Percentiles rank a stretch among this genome's conserved stretches.
Evolutionary conservation across 2,888 invertebrate species (phyloP).

Genomic region (Melanchra persicariae): DNA sequence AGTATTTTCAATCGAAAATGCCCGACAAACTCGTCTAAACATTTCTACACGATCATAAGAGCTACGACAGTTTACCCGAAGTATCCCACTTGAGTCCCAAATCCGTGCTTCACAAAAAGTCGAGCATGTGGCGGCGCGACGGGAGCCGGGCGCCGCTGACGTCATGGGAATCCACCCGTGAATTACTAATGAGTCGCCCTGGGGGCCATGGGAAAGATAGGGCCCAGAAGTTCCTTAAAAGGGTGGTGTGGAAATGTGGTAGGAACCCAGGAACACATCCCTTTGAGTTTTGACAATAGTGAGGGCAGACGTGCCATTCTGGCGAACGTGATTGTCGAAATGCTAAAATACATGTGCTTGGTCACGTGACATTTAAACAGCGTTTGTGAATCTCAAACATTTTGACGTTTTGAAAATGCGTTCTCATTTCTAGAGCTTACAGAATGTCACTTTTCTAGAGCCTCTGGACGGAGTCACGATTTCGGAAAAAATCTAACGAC

Average conservation of each 20-base stretch:
- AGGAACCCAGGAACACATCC: no score
- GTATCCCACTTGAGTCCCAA: conserved; percentile 54
- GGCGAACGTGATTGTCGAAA: no score
- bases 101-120: conserved; percentile 62
- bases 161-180: conserved; percentile 81
- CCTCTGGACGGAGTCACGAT: no score
- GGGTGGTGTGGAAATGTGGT: neutral
- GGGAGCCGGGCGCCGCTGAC: conserved; percentile 80
- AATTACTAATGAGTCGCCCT: conserved; percentile 68
- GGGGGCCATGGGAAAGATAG: conserved; percentile 19
- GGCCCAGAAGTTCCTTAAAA: conserved; percentile 39
- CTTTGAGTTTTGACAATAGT: no score
- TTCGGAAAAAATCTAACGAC: no score
- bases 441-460: no score
- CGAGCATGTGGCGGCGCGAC: conserved; percentile 80
- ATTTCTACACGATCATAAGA: conserved; percentile 5
- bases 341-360: no score
- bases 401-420: no score
- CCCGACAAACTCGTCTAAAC: conserved; percentile 8
- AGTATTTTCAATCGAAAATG: neutral
- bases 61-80: conserved; percentile 41
- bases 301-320: no score
- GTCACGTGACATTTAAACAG: no score
- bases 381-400: no score
- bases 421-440: no score